A percentile compares a stretch with the other conserved stretches of the same genome.
Evolutionary conservation across 2,113 vertebrate species (phyloP).

Genomic region (Mus spicilegus): DNA sequence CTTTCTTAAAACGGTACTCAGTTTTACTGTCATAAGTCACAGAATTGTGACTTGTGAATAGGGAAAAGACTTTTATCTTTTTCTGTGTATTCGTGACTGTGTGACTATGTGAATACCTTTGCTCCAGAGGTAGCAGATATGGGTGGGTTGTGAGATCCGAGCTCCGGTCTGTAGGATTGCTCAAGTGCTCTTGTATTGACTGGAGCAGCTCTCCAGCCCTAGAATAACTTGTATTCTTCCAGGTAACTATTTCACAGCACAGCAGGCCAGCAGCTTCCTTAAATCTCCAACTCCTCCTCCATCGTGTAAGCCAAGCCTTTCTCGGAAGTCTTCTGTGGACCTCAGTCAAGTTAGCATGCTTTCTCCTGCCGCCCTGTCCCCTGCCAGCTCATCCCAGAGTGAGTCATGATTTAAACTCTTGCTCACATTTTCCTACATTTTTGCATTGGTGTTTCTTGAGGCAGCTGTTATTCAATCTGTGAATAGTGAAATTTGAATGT

Average conservation of each 20-base stretch:
- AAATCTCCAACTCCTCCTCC: conserved; percentile 97
- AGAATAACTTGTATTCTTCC: conserved; percentile 49
- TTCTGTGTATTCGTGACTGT: not conserved
- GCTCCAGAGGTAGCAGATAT: not conserved
- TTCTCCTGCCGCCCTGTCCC: conserved; percentile 95
- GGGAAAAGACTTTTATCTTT: conserved; percentile 47
- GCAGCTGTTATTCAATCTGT: conserved; percentile 80
- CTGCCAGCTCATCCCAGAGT: conserved; percentile 97
- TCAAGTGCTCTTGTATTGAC: not conserved
- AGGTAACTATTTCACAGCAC: conserved; percentile 91
- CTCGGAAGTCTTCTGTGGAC: conserved; percentile 97
- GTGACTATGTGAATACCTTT: not conserved
- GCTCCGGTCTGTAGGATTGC: not conserved
- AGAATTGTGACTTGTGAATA: not conserved
- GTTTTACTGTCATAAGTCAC: conserved; percentile 27
- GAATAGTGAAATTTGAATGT: conserved; percentile 84
- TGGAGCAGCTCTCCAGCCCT: not conserved
- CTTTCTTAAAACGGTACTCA: not conserved
- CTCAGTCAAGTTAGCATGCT: conserved; percentile 94
- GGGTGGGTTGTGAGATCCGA: not conserved
- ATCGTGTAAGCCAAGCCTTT: conserved; percentile 92
- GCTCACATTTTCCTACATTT: conserved; percentile 85
- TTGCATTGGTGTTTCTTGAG: conserved; percentile 84
- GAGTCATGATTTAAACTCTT: conserved; percentile 90
- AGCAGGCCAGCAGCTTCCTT: conserved; percentile 94